phyloP scores from a whole-genome alignment of 2,888 invertebrate species.

The Pseudococcus viburni region DNA sequence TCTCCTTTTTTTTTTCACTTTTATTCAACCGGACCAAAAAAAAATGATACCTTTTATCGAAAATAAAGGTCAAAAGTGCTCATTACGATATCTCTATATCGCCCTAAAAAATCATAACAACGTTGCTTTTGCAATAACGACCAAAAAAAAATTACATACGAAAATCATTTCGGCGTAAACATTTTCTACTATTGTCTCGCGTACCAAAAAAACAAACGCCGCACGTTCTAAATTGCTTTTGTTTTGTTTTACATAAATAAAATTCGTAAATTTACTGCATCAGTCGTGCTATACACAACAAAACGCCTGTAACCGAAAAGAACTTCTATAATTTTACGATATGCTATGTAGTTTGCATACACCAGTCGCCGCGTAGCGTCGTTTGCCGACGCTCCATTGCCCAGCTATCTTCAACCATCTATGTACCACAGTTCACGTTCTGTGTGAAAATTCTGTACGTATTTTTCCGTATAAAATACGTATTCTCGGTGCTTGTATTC shows the following conservation, averaged over 20 bases:
- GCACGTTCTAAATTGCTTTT: constrained; percentile 42
- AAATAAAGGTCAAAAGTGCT: constrained; percentile 44
- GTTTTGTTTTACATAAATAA: constrained; percentile 25
- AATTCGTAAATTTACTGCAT: constrained; percentile 41
- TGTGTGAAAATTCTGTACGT: not conserved
- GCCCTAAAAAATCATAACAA: not conserved
- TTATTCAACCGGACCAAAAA: not conserved
- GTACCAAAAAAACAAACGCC: not conserved
- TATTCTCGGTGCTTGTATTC: not conserved
- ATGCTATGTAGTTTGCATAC: constrained; percentile 34
- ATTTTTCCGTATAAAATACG: not conserved
- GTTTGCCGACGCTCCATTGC: not conserved
- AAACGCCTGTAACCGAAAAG: constrained; percentile 17
- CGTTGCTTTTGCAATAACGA: not conserved
- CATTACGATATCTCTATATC: constrained; percentile 50
- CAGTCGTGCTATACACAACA: not conserved
- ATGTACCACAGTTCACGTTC: not conserved
- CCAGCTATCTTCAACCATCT: constrained; percentile 14
- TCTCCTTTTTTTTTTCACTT: not conserved
- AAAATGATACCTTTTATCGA: constrained; percentile 46
- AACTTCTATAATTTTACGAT: constrained; percentile 34
- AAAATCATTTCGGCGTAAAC: constrained; percentile 46
- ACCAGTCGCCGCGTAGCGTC: not conserved
- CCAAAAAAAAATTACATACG: constrained; percentile 23
- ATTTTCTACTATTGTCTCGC: not conserved